phyloP scores from a whole-genome alignment of 2,888 invertebrate genomes.

The Apodemia mormo region DNA sequence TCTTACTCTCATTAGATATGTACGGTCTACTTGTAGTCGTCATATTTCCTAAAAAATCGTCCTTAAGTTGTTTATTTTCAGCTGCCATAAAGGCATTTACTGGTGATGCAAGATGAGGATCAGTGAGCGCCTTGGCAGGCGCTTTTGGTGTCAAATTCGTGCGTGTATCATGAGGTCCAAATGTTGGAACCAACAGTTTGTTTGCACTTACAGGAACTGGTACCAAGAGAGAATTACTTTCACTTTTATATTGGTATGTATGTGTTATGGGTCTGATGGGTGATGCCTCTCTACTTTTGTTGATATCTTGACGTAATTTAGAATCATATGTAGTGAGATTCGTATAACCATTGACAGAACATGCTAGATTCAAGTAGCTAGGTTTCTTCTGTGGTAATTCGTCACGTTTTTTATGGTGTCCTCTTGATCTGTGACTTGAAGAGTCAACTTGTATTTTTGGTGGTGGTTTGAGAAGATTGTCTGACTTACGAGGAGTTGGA shows the following conservation, averaged over 20 bases:
- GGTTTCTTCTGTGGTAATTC: slow-evolving; percentile 85
- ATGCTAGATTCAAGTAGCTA: slow-evolving; percentile 93
- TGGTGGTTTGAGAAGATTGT: slow-evolving; percentile 69
- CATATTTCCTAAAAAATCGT: slow-evolving; percentile 77
- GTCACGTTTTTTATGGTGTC: slow-evolving; percentile 67
- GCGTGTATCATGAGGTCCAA: slow-evolving; percentile 73
- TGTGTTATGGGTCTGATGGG: slow-evolving; percentile 84
- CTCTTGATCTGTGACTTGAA: slow-evolving; percentile 63
- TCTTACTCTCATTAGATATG: slow-evolving; percentile 67
- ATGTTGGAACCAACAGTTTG: slow-evolving; percentile 81
- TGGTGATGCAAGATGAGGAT: slow-evolving; percentile 68
- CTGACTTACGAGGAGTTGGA: slow-evolving; percentile 49
- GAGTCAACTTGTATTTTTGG: slow-evolving; percentile 65
- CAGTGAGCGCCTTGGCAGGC: slow-evolving; percentile 78
- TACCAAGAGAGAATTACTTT: slow-evolving; percentile 68
- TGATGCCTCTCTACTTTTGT: slow-evolving; percentile 87
- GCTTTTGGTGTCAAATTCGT: slow-evolving; percentile 73
- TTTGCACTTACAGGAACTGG: slow-evolving; percentile 76
- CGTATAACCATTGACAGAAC: slow-evolving; percentile 95
- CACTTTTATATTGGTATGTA: slow-evolving; percentile 70
- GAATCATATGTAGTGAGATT: slow-evolving; percentile 93
- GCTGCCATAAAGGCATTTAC: slow-evolving; percentile 75
- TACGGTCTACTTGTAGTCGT: slow-evolving; percentile 68
- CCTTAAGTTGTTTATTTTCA: slow-evolving; percentile 73
- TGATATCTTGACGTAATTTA: slow-evolving; percentile 87